Evolutionary conservation across 2,797 vertebrate species (phyloP).

Genomic region (Falco naumanni): DNA sequence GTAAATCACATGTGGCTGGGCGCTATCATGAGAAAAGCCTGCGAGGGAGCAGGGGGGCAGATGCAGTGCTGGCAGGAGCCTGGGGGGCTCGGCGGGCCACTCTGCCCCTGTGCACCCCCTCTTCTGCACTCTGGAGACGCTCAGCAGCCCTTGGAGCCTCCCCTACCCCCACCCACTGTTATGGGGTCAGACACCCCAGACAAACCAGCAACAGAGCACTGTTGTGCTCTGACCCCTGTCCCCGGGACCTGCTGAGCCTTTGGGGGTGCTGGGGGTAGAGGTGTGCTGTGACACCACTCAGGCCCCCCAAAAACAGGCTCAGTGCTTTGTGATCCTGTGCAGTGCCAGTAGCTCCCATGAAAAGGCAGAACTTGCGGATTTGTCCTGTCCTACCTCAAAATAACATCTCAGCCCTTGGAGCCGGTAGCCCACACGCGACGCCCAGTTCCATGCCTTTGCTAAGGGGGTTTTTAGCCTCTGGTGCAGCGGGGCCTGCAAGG

Average conservation of each 20-base stretch:
- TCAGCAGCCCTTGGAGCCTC: background rate
- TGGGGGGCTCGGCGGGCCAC: fast-evolving
- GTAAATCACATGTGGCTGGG: background rate
- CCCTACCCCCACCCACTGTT: background rate
- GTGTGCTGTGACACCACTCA: background rate
- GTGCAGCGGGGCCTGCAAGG: background rate
- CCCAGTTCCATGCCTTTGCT: background rate
- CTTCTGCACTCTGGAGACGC: background rate
- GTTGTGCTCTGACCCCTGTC: fast-evolving
- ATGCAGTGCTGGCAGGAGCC: fast-evolving
- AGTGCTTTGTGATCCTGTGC: fast-evolving
- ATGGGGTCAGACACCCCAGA: background rate
- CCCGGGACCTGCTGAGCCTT: background rate
- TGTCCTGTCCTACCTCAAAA: background rate
- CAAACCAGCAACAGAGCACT: fast-evolving
- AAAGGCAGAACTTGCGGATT: background rate
- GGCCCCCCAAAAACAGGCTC: fast-evolving
- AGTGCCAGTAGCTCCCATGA: background rate
- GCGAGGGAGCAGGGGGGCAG: background rate
- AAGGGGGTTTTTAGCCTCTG: background rate
- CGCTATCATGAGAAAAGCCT: background rate
- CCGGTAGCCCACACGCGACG: fast-evolving
- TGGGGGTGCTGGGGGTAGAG: background rate
- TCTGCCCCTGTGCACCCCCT: background rate
- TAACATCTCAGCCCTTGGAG: background rate